Conservation (phyloP, 1,140 invertebrate species). For the Theocolax elegans region DNA sequence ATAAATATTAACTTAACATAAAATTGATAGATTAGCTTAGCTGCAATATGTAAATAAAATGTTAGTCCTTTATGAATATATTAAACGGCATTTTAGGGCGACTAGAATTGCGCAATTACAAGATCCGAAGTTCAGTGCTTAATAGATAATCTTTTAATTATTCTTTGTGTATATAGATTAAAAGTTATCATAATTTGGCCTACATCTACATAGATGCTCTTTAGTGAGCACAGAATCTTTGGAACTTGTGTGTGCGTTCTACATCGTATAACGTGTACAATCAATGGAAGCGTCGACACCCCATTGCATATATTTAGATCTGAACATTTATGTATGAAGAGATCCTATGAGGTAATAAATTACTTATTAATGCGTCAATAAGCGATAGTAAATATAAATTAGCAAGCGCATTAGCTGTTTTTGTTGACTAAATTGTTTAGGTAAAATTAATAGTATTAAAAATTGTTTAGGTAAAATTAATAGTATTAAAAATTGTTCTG, state of each 20-base stretch:
- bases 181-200: constrained; percentile 20
- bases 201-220: constrained; percentile 21
- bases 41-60: too few species aligned
- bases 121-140: constrained; percentile 23
- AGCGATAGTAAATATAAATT: too few species aligned
- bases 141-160: constrained; percentile 17
- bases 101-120: constrained; percentile 38
- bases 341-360: too few species aligned
- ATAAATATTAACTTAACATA: too few species aligned
- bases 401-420: too few species aligned
- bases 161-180: constrained; percentile 15
- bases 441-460: too few species aligned
- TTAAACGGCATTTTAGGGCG: not conserved
- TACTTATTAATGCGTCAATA: too few species aligned
- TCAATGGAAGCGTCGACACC: constrained; percentile 12
- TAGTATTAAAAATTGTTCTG: too few species aligned
- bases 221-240: constrained; percentile 26
- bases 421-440: too few species aligned
- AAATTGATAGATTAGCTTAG: too few species aligned
- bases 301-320: constrained; percentile 8
- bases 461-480: too few species aligned
- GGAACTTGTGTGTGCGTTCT: constrained; percentile 27
- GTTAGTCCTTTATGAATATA: not conserved
- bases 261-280: constrained; percentile 12
- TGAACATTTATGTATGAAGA: constrained; percentile 21